Evolutionary conservation across 2,797 vertebrate species (phyloP).

Genomic region (Labeo calbasu): DNA sequence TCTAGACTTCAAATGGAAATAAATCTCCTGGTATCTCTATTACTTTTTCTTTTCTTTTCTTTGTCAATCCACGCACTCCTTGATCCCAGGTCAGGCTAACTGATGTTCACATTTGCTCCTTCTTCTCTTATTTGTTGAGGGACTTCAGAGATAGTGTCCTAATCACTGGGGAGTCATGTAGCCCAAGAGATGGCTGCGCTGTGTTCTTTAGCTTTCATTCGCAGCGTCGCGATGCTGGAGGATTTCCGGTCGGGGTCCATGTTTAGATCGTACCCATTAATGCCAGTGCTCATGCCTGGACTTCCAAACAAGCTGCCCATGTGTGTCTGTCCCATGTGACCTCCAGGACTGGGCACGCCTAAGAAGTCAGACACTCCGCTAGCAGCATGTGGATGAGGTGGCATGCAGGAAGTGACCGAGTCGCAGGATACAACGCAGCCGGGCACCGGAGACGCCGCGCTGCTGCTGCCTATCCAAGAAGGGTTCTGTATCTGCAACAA

Average conservation of each 20-base stretch:
- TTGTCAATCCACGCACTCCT: slow-evolving; percentile 58
- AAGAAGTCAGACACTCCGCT: slow-evolving; percentile 92
- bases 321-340: slow-evolving; percentile 94
- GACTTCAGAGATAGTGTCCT: slow-evolving; percentile 33
- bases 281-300: slow-evolving; percentile 83
- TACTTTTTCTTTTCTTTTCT: slow-evolving; percentile 37
- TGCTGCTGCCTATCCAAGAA: slow-evolving; percentile 92
- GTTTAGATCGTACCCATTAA: slow-evolving; percentile 95
- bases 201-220: slow-evolving; percentile 99
- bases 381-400: slow-evolving; percentile 91
- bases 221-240: slow-evolving; percentile 94
- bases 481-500: slow-evolving; percentile 93
- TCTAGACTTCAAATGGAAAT: slow-evolving; percentile 36
- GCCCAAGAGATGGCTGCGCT: slow-evolving; percentile 99
- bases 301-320: slow-evolving; percentile 94
- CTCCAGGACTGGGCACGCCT: slow-evolving; percentile 83
- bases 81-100: slow-evolving; percentile 69
- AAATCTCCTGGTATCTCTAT: slow-evolving; percentile 55
- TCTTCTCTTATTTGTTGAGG: slow-evolving; percentile 53
- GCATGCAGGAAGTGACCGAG: slow-evolving; percentile 94
- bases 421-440: slow-evolving; percentile 97
- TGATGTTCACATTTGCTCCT: slow-evolving; percentile 62
- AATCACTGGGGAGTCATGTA: slow-evolving; percentile 83
- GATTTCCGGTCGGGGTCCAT: slow-evolving; percentile 98
- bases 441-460: slow-evolving; percentile 89